phyloP scores from a whole-genome alignment of 64 coral and sea anemone species.

The Catalaphyllia jardinei region DNA sequence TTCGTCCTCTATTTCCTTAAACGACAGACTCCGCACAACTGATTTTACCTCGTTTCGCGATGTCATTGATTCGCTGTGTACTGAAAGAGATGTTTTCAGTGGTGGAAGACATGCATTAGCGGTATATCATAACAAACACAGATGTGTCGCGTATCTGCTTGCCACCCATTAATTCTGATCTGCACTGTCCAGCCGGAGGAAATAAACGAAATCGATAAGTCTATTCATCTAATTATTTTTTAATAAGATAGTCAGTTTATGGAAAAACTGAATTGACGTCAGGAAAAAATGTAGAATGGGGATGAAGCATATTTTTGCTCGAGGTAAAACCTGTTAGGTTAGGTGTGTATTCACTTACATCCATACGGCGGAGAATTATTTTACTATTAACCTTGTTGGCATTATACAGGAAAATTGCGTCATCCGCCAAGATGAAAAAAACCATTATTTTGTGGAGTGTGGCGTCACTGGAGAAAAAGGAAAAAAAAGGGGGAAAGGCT shows the following conservation, averaged over 20 bases:
- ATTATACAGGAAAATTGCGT: background rate
- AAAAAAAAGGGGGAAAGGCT: constrained; percentile 6
- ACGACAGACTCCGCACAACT: background rate
- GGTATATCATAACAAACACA: background rate
- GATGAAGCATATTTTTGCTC: no score
- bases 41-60: background rate
- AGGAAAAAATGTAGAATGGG: no score
- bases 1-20: background rate
- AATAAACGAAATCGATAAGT: background rate
- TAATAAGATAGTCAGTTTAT: background rate
- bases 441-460: background rate
- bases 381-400: no score
- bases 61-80: background rate
- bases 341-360: no score
- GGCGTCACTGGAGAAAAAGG: background rate
- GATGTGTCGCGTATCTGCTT: background rate
- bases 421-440: background rate
- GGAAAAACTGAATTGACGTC: background rate
- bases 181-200: background rate
- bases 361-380: no score
- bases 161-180: constrained; percentile 1
- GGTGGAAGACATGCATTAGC: background rate
- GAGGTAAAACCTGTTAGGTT: no score
- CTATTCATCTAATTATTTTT: background rate
- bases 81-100: background rate